phyloP scores from a whole-genome alignment of 2,888 invertebrate species.

The Caenorhabditis macrosperma region DNA sequence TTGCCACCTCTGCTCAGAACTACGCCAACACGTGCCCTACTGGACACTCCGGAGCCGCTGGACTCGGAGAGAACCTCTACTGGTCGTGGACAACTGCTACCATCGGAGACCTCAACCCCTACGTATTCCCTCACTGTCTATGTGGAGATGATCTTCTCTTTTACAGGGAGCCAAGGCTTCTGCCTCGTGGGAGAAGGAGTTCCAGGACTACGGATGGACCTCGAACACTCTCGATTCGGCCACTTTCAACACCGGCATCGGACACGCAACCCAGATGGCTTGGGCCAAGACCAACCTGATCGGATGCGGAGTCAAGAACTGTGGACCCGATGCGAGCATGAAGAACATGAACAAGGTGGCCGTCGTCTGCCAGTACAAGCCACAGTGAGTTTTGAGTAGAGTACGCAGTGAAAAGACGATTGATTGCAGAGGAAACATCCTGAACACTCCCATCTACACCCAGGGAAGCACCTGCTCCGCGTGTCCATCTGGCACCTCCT shows the following conservation, averaged over 20 bases:
- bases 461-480: constrained; percentile 30
- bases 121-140: neutral
- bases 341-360: constrained; percentile 42
- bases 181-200: constrained; percentile 31
- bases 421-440: constrained; percentile 45
- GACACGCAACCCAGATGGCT: constrained; percentile 59
- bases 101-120: constrained; percentile 41
- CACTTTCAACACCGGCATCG: constrained; percentile 45
- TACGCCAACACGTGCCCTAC: constrained; percentile 40
- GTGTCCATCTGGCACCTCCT: constrained; percentile 36
- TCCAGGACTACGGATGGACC: constrained; percentile 51
- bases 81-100: constrained; percentile 22
- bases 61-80: constrained; percentile 47
- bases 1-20: constrained; percentile 35
- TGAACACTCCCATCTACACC: constrained; percentile 21
- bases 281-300: constrained; percentile 43
- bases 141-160: neutral
- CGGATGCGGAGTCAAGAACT: constrained; percentile 56
- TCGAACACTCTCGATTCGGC: constrained; percentile 9
- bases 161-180: constrained; percentile 21
- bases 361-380: constrained; percentile 57
- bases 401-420: neutral
- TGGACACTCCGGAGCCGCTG: constrained; percentile 31
- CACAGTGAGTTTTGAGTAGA: constrained; percentile 10
- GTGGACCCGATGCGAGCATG: constrained; percentile 9